Percentiles rank a stretch among this genome's conserved stretches.
phyloP scores from a whole-genome alignment of 1,140 invertebrate genomes.

The Euborellia annulipes region DNA sequence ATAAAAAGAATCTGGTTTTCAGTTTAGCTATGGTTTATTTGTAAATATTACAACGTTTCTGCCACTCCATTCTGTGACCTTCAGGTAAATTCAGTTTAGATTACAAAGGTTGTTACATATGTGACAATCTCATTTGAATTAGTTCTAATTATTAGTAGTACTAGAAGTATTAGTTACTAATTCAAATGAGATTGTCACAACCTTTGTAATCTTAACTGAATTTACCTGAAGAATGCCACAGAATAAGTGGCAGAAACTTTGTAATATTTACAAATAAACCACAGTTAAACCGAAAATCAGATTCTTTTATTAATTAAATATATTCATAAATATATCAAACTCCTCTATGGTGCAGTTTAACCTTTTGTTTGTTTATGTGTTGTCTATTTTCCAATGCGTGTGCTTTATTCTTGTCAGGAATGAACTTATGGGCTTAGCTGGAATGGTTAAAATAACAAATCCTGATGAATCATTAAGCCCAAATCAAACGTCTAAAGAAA shows the following conservation, averaged over 20 bases:
- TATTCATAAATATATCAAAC: conserved; percentile 2
- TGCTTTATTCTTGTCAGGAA: conserved; percentile 18
- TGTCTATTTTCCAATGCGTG: conserved; percentile 10
- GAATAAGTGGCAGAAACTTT: background rate
- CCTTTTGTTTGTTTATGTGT: conserved; percentile 1
- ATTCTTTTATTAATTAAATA: background rate
- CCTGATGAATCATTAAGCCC: conserved; percentile 18
- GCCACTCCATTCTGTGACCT: too few species aligned
- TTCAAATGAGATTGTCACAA: too few species aligned
- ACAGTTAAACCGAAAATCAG: too few species aligned
- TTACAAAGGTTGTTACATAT: too few species aligned
- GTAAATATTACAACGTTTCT: too few species aligned
- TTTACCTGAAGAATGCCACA: background rate
- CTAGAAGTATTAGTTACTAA: too few species aligned
- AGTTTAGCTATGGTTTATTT: too few species aligned
- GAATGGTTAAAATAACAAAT: conserved; percentile 24
- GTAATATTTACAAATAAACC: background rate
- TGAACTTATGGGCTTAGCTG: conserved; percentile 23
- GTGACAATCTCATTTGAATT: too few species aligned
- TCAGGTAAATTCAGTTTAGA: too few species aligned
- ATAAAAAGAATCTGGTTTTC: too few species aligned
- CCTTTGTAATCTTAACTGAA: too few species aligned
- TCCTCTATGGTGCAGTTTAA: conserved; percentile 7
- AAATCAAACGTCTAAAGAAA: background rate
- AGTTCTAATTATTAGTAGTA: too few species aligned